Evolutionary conservation across 1,140 invertebrate species (phyloP).

Genomic region (Oppia nitens): DNA sequence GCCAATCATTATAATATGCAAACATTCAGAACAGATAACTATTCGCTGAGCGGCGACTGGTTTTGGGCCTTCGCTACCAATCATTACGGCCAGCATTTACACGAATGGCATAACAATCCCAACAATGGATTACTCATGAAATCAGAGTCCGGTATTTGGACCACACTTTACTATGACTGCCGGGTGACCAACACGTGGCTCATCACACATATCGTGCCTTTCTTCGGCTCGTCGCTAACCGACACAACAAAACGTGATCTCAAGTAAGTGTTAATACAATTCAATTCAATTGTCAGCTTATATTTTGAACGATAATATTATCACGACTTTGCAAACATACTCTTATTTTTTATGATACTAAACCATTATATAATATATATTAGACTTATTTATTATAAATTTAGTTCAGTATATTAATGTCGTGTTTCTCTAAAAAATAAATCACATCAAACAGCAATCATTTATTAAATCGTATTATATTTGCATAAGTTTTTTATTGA

Average conservation of each 20-base stretch:
- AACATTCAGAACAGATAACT: not conserved
- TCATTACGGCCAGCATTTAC: not conserved
- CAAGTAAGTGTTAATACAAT: not conserved
- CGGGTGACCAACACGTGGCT: slow-evolving; percentile 57
- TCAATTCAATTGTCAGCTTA: too few species aligned
- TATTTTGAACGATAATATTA: too few species aligned
- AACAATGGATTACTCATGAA: not conserved
- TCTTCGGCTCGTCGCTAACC: slow-evolving; percentile 41
- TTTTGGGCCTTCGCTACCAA: slow-evolving; percentile 2
- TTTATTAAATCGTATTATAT: too few species aligned
- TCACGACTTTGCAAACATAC: too few species aligned
- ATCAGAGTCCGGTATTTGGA: slow-evolving; percentile 75
- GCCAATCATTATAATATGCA: not conserved
- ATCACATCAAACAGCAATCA: too few species aligned
- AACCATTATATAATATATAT: too few species aligned
- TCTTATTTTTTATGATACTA: too few species aligned
- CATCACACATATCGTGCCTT: slow-evolving; percentile 80
- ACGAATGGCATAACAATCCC: not conserved
- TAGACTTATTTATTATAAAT: too few species aligned
- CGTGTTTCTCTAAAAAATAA: too few species aligned
- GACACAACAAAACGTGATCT: not conserved
- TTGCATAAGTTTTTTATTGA: too few species aligned
- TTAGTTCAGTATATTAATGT: too few species aligned
- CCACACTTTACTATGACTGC: slow-evolving; percentile 82
- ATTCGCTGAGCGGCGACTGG: slow-evolving; percentile 1